Conservation (phyloP, 2,888 invertebrate species). For the Pammene fasciana region DNA sequence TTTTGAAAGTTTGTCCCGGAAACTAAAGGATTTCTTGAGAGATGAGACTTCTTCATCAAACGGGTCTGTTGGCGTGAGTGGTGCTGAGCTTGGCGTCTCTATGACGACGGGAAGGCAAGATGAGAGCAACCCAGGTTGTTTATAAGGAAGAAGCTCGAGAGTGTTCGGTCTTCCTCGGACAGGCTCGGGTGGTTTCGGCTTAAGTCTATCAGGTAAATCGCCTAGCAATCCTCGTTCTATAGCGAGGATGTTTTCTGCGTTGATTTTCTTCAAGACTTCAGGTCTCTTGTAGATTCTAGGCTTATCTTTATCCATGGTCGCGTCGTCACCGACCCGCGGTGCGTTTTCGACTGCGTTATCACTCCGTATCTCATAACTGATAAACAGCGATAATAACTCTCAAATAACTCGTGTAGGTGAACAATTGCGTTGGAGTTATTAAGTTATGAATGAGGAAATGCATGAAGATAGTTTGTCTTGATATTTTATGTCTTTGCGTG, state of each 20-base stretch:
- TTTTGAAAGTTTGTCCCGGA: constrained; percentile 71
- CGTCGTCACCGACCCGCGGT: constrained; percentile 67
- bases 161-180: constrained; percentile 65
- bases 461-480: constrained; percentile 23
- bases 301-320: constrained; percentile 70
- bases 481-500: constrained; percentile 28
- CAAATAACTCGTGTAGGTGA: constrained; percentile 28
- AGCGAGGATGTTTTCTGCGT: constrained; percentile 68
- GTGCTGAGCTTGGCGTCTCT: constrained; percentile 61
- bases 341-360: constrained; percentile 68
- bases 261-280: constrained; percentile 71
- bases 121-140: constrained; percentile 73
- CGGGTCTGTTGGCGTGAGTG: constrained; percentile 54
- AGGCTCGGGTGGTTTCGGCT: constrained; percentile 62
- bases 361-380: constrained; percentile 63
- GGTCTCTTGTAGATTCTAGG: constrained; percentile 62
- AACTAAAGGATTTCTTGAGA: constrained; percentile 74
- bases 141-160: constrained; percentile 67
- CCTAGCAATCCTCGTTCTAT: constrained; percentile 75
- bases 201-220: constrained; percentile 71
- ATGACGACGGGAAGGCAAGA: constrained; percentile 67
- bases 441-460: constrained; percentile 38
- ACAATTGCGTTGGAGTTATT: constrained; percentile 39
- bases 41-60: constrained; percentile 62
- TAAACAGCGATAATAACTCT: constrained; percentile 64